phyloP scores from a whole-genome alignment of 1,140 invertebrate species.

The Macrosteles quadrilineatus region DNA sequence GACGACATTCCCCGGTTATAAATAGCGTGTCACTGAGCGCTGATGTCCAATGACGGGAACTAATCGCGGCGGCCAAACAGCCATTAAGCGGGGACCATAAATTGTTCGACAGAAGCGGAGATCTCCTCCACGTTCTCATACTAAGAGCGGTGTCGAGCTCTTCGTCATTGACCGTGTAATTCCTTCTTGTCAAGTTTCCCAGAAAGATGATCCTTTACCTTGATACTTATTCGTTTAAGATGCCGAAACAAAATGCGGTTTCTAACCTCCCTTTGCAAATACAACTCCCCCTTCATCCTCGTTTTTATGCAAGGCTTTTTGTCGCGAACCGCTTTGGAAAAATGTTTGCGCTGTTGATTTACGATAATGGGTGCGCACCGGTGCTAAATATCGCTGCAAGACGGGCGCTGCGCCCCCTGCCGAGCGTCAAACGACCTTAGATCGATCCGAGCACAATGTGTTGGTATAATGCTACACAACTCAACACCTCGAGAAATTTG shows the following conservation, averaged over 20 bases:
- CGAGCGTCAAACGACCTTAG: not conserved
- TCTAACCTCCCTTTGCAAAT: not conserved
- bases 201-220: too few species aligned
- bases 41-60: conserved; percentile 15
- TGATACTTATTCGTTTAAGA: too few species aligned
- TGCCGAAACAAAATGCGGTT: not conserved
- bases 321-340: conserved; percentile 35
- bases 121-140: not conserved
- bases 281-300: not conserved
- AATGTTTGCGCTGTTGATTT: conserved; percentile 38
- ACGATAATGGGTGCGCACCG: conserved; percentile 37
- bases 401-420: conserved; percentile 5
- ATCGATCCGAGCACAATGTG: not conserved
- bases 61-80: conserved; percentile 19
- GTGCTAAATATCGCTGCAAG: conserved; percentile 38
- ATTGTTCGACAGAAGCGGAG: conserved; percentile 23
- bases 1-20: conserved; percentile 28
- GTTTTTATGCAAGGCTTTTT: conserved; percentile 20
- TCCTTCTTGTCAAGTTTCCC: too few species aligned
- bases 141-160: too few species aligned
- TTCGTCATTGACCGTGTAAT: too few species aligned
- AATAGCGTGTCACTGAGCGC: conserved; percentile 17
- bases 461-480: not conserved
- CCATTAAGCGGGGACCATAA: conserved; percentile 24
- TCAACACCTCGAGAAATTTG: too few species aligned